Evolutionary conservation across 1,140 invertebrate genomes (phyloP).

Genomic region (Armadillidium nasatum): DNA sequence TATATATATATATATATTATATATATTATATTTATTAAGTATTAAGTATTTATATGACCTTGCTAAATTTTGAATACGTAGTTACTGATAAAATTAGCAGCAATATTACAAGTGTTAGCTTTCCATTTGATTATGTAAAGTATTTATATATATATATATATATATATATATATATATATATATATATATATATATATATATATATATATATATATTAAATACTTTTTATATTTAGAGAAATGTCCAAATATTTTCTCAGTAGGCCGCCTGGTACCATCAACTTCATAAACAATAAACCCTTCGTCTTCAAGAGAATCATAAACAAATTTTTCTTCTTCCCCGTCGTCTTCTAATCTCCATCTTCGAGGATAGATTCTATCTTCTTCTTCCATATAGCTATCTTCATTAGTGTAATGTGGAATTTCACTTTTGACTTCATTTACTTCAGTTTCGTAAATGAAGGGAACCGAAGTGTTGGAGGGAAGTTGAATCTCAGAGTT

Average conservation of each 20-base stretch:
- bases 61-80: too few species aligned
- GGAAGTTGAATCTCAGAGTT: background rate
- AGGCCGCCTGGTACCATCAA: background rate
- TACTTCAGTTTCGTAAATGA: background rate
- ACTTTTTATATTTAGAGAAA: background rate
- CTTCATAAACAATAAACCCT: constrained; percentile 5
- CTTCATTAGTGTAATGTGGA: background rate
- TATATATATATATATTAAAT: background rate
- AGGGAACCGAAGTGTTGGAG: background rate
- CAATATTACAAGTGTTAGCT: too few species aligned
- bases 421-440: background rate
- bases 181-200: constrained; percentile 14
- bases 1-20: too few species aligned
- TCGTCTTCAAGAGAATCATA: background rate
- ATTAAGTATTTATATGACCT: too few species aligned
- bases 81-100: too few species aligned
- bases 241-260: background rate
- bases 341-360: background rate
- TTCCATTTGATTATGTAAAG: too few species aligned
- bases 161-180: constrained; percentile 6
- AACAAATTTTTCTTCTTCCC: background rate
- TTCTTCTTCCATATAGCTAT: background rate
- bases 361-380: background rate
- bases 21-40: too few species aligned
- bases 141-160: background rate